Conservation (phyloP, 2,113 vertebrate genomes). For the Menura novaehollandiae region DNA sequence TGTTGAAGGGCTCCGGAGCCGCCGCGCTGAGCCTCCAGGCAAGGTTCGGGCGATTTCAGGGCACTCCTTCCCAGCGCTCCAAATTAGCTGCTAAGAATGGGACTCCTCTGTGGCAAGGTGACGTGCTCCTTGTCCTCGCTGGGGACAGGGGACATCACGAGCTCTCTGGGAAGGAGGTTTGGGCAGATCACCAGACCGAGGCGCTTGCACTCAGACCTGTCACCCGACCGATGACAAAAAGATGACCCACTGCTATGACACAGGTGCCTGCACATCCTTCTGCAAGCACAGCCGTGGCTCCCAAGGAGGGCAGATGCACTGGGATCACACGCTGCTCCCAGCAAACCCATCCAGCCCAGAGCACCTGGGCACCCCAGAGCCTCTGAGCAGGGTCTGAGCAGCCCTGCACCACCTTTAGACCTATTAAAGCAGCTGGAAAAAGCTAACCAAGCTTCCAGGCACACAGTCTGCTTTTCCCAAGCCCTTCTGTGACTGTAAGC, state of each 20-base stretch:
- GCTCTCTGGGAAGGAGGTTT: neutral
- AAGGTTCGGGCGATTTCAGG: slow-evolving; percentile 32
- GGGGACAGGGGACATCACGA: neutral
- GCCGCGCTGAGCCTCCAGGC: neutral
- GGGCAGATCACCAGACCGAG: neutral
- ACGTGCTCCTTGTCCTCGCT: slow-evolving; percentile 43
- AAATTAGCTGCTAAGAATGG: slow-evolving; percentile 63
- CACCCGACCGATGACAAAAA: rapidly evolving
- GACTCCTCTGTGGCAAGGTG: slow-evolving; percentile 55
- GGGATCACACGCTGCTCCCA: rapidly evolving
- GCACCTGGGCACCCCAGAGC: neutral
- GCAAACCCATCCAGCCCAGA: neutral
- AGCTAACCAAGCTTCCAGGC: neutral
- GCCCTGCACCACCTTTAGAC: neutral
- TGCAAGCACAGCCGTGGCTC: rapidly evolving
- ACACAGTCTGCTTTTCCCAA: neutral
- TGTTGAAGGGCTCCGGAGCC: neutral
- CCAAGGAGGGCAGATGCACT: rapidly evolving
- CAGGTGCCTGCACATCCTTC: neutral
- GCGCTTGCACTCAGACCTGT: neutral
- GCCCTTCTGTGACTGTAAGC: neutral
- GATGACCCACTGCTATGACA: rapidly evolving
- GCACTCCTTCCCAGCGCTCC: neutral
- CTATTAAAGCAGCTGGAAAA: neutral
- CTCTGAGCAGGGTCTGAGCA: neutral